A percentile compares a stretch with the other conserved stretches of the same genome.
Evolutionary conservation across 2,797 vertebrate genomes (phyloP).

Genomic region (Carcharodon carcharias): DNA sequence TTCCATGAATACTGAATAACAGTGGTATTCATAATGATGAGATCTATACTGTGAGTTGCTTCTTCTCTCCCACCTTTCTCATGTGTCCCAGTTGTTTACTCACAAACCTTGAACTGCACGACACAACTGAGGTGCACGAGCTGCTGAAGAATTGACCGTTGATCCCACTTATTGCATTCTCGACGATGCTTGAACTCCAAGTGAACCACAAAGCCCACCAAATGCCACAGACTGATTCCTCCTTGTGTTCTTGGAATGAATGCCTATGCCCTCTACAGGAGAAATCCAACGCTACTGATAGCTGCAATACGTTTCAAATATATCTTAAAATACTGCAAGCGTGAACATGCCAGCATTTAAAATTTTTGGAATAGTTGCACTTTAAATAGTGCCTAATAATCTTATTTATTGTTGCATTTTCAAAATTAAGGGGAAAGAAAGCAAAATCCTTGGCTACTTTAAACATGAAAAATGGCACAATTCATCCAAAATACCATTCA

Average conservation of each 20-base stretch:
- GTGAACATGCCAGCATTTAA: background rate
- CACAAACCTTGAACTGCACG: background rate
- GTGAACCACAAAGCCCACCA: background rate
- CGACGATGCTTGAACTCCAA: background rate
- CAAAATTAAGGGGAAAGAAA: background rate
- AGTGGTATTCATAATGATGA: background rate
- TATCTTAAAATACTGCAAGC: background rate
- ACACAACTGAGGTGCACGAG: background rate
- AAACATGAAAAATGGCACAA: background rate
- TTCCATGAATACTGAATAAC: conserved; percentile 2
- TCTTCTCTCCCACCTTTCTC: background rate
- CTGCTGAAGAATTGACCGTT: background rate
- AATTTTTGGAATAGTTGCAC: background rate
- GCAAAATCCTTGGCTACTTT: background rate
- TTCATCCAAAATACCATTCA: background rate
- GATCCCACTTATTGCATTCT: background rate
- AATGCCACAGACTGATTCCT: background rate
- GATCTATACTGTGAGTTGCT: background rate
- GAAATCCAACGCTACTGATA: background rate
- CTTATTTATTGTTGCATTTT: background rate
- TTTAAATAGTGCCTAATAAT: background rate
- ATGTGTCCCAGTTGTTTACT: background rate
- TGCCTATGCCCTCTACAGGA: conserved; percentile 26
- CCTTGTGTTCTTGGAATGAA: background rate
- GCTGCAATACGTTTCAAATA: background rate